Evolutionary conservation across 2,888 invertebrate species (phyloP).

Genomic region (Calameuta idolon): DNA sequence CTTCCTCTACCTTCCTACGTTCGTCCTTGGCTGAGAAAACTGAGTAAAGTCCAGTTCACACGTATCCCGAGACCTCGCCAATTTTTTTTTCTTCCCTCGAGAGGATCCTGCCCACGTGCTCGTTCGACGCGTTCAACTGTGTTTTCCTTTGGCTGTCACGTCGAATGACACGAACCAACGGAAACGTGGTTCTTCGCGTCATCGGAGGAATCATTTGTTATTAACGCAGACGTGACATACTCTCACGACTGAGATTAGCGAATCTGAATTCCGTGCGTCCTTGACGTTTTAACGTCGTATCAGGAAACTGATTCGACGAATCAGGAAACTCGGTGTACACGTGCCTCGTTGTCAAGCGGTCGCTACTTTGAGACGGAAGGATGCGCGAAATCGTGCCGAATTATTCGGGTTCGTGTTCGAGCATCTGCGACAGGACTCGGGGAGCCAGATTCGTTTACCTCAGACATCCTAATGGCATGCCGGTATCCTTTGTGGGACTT

Average conservation of each 20-base stretch:
- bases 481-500: neutral
- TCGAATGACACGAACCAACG: neutral
- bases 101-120: neutral
- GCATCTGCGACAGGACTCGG: neutral
- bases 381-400: neutral
- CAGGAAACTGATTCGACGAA: neutral
- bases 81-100: neutral
- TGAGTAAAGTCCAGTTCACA: neutral
- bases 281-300: neutral
- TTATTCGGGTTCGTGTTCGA: neutral
- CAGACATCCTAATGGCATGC: neutral
- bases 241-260: constrained; percentile 20
- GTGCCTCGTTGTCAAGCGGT: constrained; percentile 47
- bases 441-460: neutral
- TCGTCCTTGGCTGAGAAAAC: neutral
- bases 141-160: neutral
- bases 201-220: constrained; percentile 1
- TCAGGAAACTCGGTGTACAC: constrained; percentile 20
- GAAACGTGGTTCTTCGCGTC: neutral
- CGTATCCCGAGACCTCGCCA: neutral
- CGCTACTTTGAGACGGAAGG: too few relatives aligned
- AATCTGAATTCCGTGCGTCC: constrained; percentile 23
- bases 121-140: neutral
- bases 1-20: neutral
- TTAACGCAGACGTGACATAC: neutral